Evolutionary conservation across 2,888 invertebrate genomes (phyloP).

Genomic region (Ptychoptera contaminata): DNA sequence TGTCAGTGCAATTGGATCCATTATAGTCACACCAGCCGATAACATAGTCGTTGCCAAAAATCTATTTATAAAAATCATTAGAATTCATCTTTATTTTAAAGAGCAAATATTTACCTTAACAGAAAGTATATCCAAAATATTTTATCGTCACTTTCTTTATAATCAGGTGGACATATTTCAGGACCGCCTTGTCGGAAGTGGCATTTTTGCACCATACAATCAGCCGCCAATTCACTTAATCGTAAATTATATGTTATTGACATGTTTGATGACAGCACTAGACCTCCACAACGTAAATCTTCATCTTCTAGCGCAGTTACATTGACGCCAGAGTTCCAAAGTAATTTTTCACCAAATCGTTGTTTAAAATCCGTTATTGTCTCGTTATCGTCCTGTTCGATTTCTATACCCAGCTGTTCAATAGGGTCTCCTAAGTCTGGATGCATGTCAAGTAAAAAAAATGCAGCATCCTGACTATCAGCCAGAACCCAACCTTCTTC

Average conservation of each 20-base stretch:
- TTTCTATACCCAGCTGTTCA: conserved; percentile 60
- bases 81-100: background rate
- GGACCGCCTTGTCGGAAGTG: conserved; percentile 60
- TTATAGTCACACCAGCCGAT: conserved; percentile 71
- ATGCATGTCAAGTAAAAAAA: conserved; percentile 53
- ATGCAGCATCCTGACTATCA: conserved; percentile 33
- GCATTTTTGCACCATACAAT: conserved; percentile 64
- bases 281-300: conserved; percentile 59
- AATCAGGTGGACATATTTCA: conserved; percentile 64
- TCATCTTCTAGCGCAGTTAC: conserved; percentile 56
- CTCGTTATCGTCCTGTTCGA: conserved; percentile 57
- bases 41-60: conserved; percentile 68
- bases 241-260: conserved; percentile 39
- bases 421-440: conserved; percentile 57
- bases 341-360: conserved; percentile 47
- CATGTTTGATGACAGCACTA: conserved; percentile 50
- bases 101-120: conserved; percentile 25
- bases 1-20: conserved; percentile 76
- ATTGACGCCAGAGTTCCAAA: conserved; percentile 52
- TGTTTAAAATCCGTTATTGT: conserved; percentile 58
- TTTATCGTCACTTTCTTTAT: conserved; percentile 57
- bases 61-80: conserved; percentile 21
- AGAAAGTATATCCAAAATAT: conserved; percentile 74
- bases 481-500: conserved; percentile 32
- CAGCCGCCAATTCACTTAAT: conserved; percentile 43